Conservation (phyloP, 2,797 vertebrate species). For the Rhabdophis nuchalis region DNA sequence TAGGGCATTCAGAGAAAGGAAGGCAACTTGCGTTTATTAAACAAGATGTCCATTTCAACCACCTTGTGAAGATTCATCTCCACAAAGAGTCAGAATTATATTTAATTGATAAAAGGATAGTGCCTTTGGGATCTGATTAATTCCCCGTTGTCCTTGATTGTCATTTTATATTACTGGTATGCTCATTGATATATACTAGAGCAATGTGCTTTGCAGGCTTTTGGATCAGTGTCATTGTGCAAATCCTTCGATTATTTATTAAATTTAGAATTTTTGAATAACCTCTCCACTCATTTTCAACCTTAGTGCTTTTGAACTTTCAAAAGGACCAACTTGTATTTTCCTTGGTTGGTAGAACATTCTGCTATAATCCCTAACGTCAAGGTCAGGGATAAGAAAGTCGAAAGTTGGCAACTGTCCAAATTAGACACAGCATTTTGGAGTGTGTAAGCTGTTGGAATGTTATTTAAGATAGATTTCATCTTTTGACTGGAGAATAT, state of each 20-base stretch:
- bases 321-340: neutral
- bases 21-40: neutral
- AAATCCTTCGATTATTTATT: neutral
- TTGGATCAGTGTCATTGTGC: neutral
- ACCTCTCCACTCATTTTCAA: neutral
- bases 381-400: neutral
- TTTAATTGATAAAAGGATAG: neutral
- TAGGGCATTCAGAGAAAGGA: neutral
- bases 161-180: neutral
- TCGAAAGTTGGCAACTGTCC: neutral
- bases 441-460: neutral
- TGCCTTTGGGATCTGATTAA: neutral
- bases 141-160: neutral
- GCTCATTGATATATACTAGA: neutral
- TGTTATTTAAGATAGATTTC: neutral
- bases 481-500: neutral
- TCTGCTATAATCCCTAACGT: neutral
- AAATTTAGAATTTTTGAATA: neutral
- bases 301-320: neutral
- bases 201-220: neutral
- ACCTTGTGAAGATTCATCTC: neutral
- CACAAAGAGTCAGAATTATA: neutral
- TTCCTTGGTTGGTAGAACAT: neutral
- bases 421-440: neutral
- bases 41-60: neutral